Evolutionary conservation across 2,888 invertebrate species (phyloP), one percentile per base, ranked within the genome.

Genomic region (Mythimna ferrago): DNA sequence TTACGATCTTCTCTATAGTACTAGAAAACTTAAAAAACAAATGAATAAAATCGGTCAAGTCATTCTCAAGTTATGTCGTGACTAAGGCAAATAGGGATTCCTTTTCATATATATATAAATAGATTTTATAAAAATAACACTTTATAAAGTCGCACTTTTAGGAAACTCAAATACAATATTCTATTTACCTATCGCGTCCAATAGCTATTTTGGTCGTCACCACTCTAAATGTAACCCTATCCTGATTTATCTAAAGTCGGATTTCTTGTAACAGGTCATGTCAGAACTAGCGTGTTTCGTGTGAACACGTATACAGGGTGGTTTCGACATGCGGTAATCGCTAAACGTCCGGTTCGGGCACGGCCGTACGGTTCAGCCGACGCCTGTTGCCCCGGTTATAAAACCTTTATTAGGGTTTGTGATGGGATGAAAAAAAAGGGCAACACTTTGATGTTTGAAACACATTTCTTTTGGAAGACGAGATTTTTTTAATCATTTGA

Each of bases 381-480:
- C 84, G 89, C 91, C 88, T 91, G 90, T 90, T 91, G 89, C 89
- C 84, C 83, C 72, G 67, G 71, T 80, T 85, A 88, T 89, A 89
- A 90, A 89, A 86, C 86, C 87, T 88, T 90, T 91, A 91, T 91
- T 90, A 89, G 80, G 86, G 86, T 84, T 70, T 75, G 71, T 78
- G 85, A 73, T 82, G 86, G 77, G 73, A 84, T 82, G 85, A 86
- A 85, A 86, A 87, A 82, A 87, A 82, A 82, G 82, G 81, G 74
- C 79, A 86, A 83, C 67, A 83, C 84, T 86, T 87, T 83, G 81
- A 86, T 84, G 85, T 84, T 72, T 76, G 73, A 80, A 82, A 84
- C 80, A 76, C 66, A 60, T 83, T 86, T 85, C 48, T 78, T 80
- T 79, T 73, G 66, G 61, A 61, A 69, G 71, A 78, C 71, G 76